Percentiles rank a stretch among this genome's conserved stretches.
These are phyloP conservation scores for Plutella xylostella DNA, from an alignment of 2,888 invertebrate species.

Conservation along the genomic window DNA sequence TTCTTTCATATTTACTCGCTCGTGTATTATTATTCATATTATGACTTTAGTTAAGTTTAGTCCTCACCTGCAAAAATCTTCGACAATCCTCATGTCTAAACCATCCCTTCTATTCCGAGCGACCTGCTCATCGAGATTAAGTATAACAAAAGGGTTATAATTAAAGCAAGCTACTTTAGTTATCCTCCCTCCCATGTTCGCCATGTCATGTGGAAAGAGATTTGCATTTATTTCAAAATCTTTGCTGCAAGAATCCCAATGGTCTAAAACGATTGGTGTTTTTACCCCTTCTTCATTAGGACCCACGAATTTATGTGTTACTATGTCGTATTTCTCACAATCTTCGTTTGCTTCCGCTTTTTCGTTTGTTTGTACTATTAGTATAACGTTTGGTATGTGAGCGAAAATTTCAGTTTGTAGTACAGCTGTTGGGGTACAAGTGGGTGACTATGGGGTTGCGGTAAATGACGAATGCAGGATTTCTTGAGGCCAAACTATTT, in stretches of 20 bases:
- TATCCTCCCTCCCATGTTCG: conserved; percentile 50
- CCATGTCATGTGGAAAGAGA: conserved; percentile 60
- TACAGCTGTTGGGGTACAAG: no score
- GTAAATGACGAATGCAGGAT: no score
- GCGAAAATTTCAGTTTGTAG: conserved; percentile 35
- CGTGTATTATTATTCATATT: no score
- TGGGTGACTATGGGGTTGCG: no score
- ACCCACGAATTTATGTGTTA: conserved; percentile 55
- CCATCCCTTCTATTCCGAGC: conserved; percentile 63
- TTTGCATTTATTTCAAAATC: conserved; percentile 35
- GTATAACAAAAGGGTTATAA: conserved; percentile 71
- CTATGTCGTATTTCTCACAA: conserved; percentile 35
- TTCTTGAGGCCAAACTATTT: no score
- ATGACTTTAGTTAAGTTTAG: no score
- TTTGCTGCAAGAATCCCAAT: conserved; percentile 43
- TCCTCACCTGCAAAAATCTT: conserved; percentile 60
- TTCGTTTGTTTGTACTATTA: conserved; percentile 26
- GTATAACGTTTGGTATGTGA: conserved; percentile 42
- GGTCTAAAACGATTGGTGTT: conserved; percentile 38
- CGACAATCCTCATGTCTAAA: conserved; percentile 51
- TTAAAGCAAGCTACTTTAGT: conserved; percentile 67
- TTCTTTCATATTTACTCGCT: no score
- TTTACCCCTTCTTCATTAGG: conserved; percentile 25
- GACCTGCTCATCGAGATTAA: conserved; percentile 39
- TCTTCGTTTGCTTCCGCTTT: conserved; percentile 7